Evolutionary conservation across 2,797 vertebrate genomes (phyloP), one percentile per base, ranked within the genome.

Genomic region (Falco biarmicus): DNA sequence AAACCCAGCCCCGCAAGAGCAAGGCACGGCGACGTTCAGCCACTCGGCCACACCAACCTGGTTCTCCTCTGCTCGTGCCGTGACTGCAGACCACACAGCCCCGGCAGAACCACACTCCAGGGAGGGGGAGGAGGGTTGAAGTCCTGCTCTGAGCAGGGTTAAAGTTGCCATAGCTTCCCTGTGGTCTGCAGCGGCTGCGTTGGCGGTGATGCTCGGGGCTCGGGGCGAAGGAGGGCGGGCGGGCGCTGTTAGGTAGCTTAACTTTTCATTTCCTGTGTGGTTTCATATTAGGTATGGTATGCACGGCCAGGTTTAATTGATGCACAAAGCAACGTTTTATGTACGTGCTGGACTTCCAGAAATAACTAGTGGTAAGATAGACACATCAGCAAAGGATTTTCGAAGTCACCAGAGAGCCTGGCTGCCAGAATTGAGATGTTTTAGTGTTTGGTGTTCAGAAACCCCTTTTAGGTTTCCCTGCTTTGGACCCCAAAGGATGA

Each of bases 211-310:
- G 85, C 51, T 1, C 4, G 14, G 73, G 69, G 66, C 54, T 37
- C 0, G 0, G 80, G 41, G 56, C 7, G 31, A 28, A 60, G 60
- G 60, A 34, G 51, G 51, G 61, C 2, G 6, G 28, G 57, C 5
- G 10, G 53, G 28, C 1, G 4, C n/a, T 50, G 70, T 86, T 77
- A 45, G 59, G 51, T 50, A 89, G 92, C 95, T 96, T 85, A 95
- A 87, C 86, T 94, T 95, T 97, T 95, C 91, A 96, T 97, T 96
- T 97, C 96, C 96, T 95, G 81, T 32, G 57, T 87, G 95, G 95
- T 95, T 95, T 95, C 91, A 12, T 73, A 3, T 80, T 14, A 45
- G 84, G 64, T 43, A 50, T 43, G 90, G 94, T 34, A 89, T 90
- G 93, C 19, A 0, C 0, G 6, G 7, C 64, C 10, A 0, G 24